phyloP scores from a whole-genome alignment of 1,140 invertebrate species.

The Pygmarrhopalites habei region DNA sequence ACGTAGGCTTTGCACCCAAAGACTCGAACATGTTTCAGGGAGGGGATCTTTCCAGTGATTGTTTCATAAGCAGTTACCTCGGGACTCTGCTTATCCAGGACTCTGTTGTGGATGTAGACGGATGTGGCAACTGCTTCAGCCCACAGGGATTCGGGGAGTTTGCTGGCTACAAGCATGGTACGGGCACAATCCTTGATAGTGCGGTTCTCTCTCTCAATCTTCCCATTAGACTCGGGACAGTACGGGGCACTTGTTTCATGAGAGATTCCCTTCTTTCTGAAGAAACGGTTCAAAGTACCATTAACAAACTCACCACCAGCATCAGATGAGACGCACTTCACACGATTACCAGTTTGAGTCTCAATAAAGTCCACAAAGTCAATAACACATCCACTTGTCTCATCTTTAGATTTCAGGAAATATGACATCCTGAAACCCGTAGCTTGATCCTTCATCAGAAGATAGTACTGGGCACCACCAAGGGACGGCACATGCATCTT shows the following conservation, averaged over 20 bases:
- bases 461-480: background rate
- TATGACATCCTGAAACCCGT: slow-evolving; percentile 42
- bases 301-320: slow-evolving; percentile 29
- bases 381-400: slow-evolving; percentile 42
- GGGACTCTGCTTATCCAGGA: no score
- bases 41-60: background rate
- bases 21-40: background rate
- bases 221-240: slow-evolving; percentile 43
- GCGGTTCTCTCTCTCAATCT: no score
- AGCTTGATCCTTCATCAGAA: slow-evolving; percentile 46
- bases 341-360: slow-evolving; percentile 10
- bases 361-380: slow-evolving; percentile 40
- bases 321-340: slow-evolving; percentile 27
- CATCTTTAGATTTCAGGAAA: slow-evolving; percentile 45
- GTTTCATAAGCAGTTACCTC: background rate
- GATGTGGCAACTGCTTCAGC: background rate
- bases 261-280: slow-evolving; percentile 40
- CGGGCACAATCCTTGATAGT: no score
- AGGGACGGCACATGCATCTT: background rate
- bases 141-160: slow-evolving; percentile 2
- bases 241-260: slow-evolving; percentile 40
- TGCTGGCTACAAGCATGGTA: background rate
- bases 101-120: slow-evolving; percentile 5
- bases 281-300: slow-evolving; percentile 10
- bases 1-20: slow-evolving; percentile 8